Base-by-base conservation (phyloP, 2,888 invertebrate genomes). In the Mimumesa dahlbomi region DNA sequence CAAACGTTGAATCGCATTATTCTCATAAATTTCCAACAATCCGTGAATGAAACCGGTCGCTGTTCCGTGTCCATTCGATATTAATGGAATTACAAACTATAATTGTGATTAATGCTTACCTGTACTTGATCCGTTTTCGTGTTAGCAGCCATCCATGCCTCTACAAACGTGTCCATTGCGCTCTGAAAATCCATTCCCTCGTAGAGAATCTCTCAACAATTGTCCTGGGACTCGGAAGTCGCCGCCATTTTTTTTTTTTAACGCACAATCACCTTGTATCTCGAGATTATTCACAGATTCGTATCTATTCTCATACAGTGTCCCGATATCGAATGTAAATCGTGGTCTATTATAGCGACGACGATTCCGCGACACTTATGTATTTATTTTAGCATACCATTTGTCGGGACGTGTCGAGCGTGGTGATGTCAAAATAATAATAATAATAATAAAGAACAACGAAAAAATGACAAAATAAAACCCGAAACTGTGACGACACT, bases 141-240 rank as follows among this genome's bases (percentile, higher is more conserved):
- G 89, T 95, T 95, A 90, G 97, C 97, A 81, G 97, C 97, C 84
- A 97, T 97, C 97, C 97, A 98, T 84, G 97, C 97, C 92, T 98
- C 97, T 81, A 97, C 97, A 90, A 98, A 97, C 84, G 97, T 97
- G 92, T 98, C 97, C 97, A 98, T 97, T 85, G 97, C 97, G 93
- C 97, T 97, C 93, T 97, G 97, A 93, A 97, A 97, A 95, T 97
- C 97, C 97, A 98, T 97, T 89, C 86, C 88, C 87, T 83, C 71
- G 49, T 61, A 52, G 61, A 71, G 63, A 50, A 54, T 61, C 63
- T 72, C 63, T 75, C 69, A 80, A 68, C 71, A 81, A 79, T 77
- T 71, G 73, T 80, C 79, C 71, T 52, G 72, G 63, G 74, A 74
- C 73, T 72, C 81, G 77, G 66, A 76, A 76, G 74, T 75, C 78